Base-by-base conservation (phyloP, 2,888 invertebrate species). In the Chironomus riparius region DNA sequence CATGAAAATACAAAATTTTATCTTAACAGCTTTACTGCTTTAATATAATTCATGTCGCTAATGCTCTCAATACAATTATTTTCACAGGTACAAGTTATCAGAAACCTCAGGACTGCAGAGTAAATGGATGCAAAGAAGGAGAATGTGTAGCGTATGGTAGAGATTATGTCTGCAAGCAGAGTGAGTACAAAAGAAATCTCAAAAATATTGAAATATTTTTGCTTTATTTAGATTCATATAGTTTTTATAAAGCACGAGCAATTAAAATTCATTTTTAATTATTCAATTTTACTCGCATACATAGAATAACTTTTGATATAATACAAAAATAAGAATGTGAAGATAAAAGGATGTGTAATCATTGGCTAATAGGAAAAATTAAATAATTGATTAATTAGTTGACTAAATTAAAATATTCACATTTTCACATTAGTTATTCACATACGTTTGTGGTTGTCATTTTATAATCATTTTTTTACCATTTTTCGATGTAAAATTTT, bases 121-220 rank as follows among this genome's bases (percentile, higher is more conserved):
- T 92, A 1, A 88, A 89, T 77, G 94, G 94, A 78, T 95, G 95
- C 85, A 91, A 92, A 79, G 38, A 56, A 48, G 88, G 89, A 80
- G 93, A 92, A 83, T 95, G 94, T 85, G 89, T 94, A 78, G 89
- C 92, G 79, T 92, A 93, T 83, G 91, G 92, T 78, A 91, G 91
- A 78, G 90, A 91, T 81, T 95, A 93, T 86, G 90, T 92, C 50
- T 84, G 84, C 79, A 82, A 82, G 15, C 56, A 83, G 81, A 84
- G 84, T 84, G 83, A 83, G 84, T 83, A 78, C 28, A 28, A 47
- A 18, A 18, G 7, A 56, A 15, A n/a, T 15, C 3, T 18, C 3
- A 7, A 5, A 56, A 15, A 15, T 15, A 56, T 56, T 56, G 38
- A 38, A 38, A 38, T 18, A 15, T 56, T 18, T 6, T 56, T 6